Percentiles rank a stretch among this genome's conserved stretches.
Evolutionary conservation across 2,113 vertebrate species (phyloP).

Genomic region (Calcarius ornatus): DNA sequence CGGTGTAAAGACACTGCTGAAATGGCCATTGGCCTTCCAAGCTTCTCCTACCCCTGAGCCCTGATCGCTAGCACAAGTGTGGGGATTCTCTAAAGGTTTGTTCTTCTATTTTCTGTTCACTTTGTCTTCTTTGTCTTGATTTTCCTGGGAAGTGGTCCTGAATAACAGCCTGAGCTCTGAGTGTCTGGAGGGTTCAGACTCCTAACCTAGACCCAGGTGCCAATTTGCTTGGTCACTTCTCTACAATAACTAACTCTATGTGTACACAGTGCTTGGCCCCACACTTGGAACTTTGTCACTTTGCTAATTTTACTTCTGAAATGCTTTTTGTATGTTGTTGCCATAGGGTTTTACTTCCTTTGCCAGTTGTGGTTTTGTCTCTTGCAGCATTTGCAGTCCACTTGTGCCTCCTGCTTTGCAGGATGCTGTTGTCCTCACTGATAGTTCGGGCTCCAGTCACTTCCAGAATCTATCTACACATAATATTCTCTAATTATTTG

Average conservation of each 20-base stretch:
- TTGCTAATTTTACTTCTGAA: background rate
- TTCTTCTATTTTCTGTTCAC: background rate
- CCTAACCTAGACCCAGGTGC: background rate
- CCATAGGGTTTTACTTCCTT: background rate
- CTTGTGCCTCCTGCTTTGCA: background rate
- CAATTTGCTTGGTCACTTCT: background rate
- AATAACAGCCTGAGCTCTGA: accelerated
- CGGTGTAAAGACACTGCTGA: background rate
- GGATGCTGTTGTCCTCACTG: background rate
- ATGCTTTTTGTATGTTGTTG: background rate
- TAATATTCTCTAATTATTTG: background rate
- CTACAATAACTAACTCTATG: accelerated
- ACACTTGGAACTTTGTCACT: background rate
- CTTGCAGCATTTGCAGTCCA: background rate
- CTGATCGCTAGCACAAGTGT: background rate
- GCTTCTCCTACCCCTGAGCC: background rate
- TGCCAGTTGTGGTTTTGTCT: background rate
- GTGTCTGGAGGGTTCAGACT: background rate
- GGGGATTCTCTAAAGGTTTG: constrained; percentile 12
- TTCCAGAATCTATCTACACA: background rate
- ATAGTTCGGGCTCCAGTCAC: background rate
- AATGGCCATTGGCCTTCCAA: background rate
- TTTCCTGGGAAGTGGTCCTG: background rate
- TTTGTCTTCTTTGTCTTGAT: background rate
- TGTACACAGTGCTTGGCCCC: background rate